Base-by-base conservation (phyloP, 2,888 invertebrate species). In the Spilosoma lubricipeda region DNA sequence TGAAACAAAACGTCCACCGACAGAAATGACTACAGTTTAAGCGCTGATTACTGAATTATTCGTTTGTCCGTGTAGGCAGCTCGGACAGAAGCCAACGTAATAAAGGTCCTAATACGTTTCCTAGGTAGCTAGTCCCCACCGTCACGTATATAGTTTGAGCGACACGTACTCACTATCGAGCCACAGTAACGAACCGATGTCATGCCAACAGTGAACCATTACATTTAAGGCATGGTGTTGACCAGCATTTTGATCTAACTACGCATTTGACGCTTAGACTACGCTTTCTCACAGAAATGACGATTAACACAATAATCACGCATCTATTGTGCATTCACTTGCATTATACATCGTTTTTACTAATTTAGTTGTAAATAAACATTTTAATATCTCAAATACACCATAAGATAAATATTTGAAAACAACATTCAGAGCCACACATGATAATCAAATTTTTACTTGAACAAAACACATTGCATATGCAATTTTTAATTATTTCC, bases 161-260 rank as follows among this genome's bases (percentile, higher is more conserved):
- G 30, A 11, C 59, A 80, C 77, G 80, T 20, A 65, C 48, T 33
- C 68, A 33, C 30, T 36, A 27, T n/a, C 27, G 70, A 64, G 64
- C 48, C 87, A 83, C 82, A 71, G 80, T 80, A 78, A 64, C 56
- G 75, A 76, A 81, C 90, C 93, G 93, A 94, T 94, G 95, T 95
- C 94, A 94, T 93, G 93, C 95, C 95, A 94, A 94, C 93, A 86
- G 75, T 78, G 77, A 67, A 74, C 23, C 56, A 73, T 70, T 71
- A 72, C 69, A 64, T 69, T 20, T 78, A 78, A 78, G 76, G 78
- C 78, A 78, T 78, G 78, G 76, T 74, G 73, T 87, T 88, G 87
- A 87, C 72, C 74, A 90, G 91, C 90, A 90, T 92, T 90, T 90
- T 92, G 89, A 87, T 87, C 91, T 94, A 94, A 94, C 94, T 90